Evolutionary conservation across 2,113 vertebrate genomes (phyloP), one percentile per base, ranked within the genome.

Genomic region (Limanda limanda): DNA sequence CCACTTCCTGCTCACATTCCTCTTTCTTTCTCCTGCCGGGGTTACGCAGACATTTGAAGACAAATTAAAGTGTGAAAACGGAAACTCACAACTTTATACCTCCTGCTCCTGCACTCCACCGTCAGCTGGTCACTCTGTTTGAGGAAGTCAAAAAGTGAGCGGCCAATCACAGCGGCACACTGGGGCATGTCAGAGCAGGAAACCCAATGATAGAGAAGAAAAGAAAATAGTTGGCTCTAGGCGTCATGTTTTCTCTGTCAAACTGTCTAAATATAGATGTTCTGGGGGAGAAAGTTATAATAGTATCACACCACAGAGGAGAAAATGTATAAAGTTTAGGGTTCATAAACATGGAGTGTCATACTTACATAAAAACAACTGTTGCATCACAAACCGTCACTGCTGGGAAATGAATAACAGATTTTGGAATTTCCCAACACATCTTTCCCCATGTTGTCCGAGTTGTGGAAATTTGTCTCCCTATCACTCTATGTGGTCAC

Each of bases 121-220:
- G 60, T 83, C 87, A 91, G 90, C 86, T 88, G 81, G 85, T 79
- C 5, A 17, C 61, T 78, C 25, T 83, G 81, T 80, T 71, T 79
- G 48, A 67, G 89, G 92, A 93, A 94, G 92, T 88, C 59, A 74
- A 27, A 66, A 69, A 31, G 45, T 2, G 40, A 47, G n/a, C 68
- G 75, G 61, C 91, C 92, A 92, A 92, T 93, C 83, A 23, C 23
- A 76, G 78, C 55, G 9, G 47, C 20, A 51, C 18, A 2, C 24
- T 35, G 45, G 48, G 21, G 48, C 45, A 37, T 71, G 85, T 90
- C 89, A 86, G 42, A 35, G 79, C 82, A 89, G 90, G 92, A 92
- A 89, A 79, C 37, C n/a, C 20, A 65, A 65, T 0, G 48, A 27
- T 7, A 17, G 35, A 7, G 7, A 31, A 25, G 20, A 60, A 60